Evolutionary conservation across 2,888 invertebrate genomes (phyloP).

Genomic region (Heliconius sara): DNA sequence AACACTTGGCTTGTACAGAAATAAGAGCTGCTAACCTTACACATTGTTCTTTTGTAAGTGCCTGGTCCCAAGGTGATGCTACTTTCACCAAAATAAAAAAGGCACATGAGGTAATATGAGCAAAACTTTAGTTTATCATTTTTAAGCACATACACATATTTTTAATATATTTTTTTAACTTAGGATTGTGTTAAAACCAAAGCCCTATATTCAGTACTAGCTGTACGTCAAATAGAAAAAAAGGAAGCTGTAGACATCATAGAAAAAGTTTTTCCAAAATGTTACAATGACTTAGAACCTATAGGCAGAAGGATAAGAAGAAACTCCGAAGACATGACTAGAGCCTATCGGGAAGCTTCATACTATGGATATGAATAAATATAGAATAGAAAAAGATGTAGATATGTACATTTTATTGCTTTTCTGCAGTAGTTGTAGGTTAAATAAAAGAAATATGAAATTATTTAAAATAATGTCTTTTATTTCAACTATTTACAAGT

Average conservation of each 20-base stretch:
- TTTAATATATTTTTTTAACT: constrained; percentile 45
- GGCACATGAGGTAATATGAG: constrained; percentile 87
- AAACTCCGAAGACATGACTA: constrained; percentile 89
- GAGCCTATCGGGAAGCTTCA: constrained; percentile 89
- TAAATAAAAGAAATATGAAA: constrained; percentile 65
- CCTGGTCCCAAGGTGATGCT: constrained; percentile 90
- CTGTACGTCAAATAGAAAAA: constrained; percentile 89
- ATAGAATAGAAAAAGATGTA: constrained; percentile 45
- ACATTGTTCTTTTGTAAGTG: constrained; percentile 94
- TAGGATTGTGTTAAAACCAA: constrained; percentile 95
- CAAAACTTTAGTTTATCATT: neutral
- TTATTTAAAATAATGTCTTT: constrained; percentile 83
- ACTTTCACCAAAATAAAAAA: constrained; percentile 88
- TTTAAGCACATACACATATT: neutral
- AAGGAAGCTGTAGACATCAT: constrained; percentile 90
- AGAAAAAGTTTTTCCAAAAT: constrained; percentile 94
- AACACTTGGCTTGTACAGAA: constrained; percentile 97
- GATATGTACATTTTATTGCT: constrained; percentile 36
- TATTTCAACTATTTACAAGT: constrained; percentile 72
- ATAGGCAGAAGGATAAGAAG: constrained; percentile 90
- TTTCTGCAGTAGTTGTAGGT: constrained; percentile 38
- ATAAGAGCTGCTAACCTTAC: constrained; percentile 96
- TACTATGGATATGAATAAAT: constrained; percentile 89
- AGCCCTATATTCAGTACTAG: constrained; percentile 92
- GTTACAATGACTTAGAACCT: constrained; percentile 96